Evolutionary conservation across 2,113 vertebrate species (phyloP).

Genomic region (Cinclus mexicanus): DNA sequence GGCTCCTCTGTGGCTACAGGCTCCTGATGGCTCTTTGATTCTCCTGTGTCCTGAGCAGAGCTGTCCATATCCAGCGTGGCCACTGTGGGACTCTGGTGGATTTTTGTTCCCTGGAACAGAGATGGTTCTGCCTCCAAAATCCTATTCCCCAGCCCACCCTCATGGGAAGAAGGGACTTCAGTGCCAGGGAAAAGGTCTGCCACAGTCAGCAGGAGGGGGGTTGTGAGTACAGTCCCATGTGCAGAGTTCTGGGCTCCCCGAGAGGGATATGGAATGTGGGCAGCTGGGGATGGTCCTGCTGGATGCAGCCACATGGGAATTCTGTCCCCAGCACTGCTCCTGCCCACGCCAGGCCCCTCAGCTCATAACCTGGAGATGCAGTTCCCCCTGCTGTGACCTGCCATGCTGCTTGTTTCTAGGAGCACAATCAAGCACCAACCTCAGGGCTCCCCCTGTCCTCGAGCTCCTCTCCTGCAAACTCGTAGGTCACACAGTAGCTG

Average conservation of each 20-base stretch:
- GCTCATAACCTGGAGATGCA: background rate
- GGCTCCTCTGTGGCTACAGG: background rate
- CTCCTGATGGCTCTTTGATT: background rate
- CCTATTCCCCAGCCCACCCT: background rate
- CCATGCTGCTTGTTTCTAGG: background rate
- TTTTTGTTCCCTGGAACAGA: background rate
- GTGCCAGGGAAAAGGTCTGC: background rate
- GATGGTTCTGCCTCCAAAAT: background rate
- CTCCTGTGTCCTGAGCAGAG: background rate
- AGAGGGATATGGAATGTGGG: background rate
- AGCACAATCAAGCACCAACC: background rate
- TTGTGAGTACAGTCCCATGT: accelerated
- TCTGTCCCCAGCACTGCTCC: background rate
- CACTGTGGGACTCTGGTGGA: accelerated
- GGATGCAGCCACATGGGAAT: background rate
- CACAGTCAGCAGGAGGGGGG: background rate
- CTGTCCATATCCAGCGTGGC: background rate
- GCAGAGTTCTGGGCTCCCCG: background rate
- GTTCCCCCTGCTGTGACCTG: background rate
- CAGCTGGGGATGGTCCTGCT: background rate
- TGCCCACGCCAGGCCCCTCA: accelerated
- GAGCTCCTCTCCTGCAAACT: constrained; percentile 56
- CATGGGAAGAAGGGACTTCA: background rate
- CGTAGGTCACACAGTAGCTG: constrained; percentile 80
- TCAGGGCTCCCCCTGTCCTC: background rate